These are phyloP conservation scores for Patagioenas fasciata DNA, from an alignment of 2,113 vertebrate genomes.

Conservation along the genomic window DNA sequence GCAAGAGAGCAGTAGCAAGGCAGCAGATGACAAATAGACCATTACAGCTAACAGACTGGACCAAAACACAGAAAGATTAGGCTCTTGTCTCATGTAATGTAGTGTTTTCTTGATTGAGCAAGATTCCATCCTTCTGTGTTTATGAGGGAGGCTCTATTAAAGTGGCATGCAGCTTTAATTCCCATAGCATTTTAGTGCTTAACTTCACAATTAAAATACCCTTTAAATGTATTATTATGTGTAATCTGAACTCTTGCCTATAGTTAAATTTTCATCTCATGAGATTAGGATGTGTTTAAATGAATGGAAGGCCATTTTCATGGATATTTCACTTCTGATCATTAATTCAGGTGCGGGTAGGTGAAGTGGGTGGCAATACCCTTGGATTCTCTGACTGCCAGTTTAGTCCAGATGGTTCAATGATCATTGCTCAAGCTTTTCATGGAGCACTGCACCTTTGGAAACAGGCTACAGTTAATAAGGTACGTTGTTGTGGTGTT, in stretches of 20 bases:
- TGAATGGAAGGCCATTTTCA: background rate
- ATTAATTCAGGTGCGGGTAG: conserved; percentile 88
- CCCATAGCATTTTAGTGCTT: background rate
- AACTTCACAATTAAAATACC: background rate
- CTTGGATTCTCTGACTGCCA: conserved; percentile 95
- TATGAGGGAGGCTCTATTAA: background rate
- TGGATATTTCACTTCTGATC: conserved; percentile 18
- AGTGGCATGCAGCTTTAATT: background rate
- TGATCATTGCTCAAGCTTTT: conserved; percentile 92
- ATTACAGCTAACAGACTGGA: background rate
- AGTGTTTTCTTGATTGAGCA: background rate
- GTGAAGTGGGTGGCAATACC: conserved; percentile 97
- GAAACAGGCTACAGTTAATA: conserved; percentile 76
- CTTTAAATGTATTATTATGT: background rate
- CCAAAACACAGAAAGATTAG: background rate
- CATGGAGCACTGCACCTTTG: conserved; percentile 95
- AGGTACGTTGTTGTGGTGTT: conserved; percentile 64
- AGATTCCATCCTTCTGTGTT: background rate
- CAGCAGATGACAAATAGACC: background rate
- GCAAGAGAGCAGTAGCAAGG: background rate
- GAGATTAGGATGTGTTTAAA: background rate
- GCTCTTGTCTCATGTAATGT: background rate
- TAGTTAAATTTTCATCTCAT: background rate
- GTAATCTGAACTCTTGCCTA: background rate
- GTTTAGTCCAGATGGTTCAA: conserved; percentile 88